Evolutionary conservation across 2,797 vertebrate genomes (phyloP).

Genomic region (Tachyglossus aculeatus): DNA sequence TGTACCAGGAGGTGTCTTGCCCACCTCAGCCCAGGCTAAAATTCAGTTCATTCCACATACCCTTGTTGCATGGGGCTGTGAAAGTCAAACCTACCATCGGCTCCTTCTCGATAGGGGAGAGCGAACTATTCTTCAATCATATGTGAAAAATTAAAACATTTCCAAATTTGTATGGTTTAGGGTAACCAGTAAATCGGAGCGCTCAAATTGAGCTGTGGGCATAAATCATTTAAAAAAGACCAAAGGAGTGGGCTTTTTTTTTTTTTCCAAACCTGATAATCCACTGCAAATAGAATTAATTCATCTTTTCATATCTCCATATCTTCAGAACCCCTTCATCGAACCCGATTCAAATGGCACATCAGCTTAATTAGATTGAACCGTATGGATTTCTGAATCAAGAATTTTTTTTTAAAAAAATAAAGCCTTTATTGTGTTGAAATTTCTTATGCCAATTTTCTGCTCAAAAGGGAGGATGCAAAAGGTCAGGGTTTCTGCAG

Average conservation of each 20-base stretch:
- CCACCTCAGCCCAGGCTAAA: no score
- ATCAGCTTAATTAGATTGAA: constrained; percentile 60
- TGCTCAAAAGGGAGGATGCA: constrained; percentile 63
- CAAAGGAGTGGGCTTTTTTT: constrained; percentile 44
- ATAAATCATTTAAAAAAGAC: constrained; percentile 41
- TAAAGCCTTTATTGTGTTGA: constrained; percentile 69
- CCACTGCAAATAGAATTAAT: constrained; percentile 54
- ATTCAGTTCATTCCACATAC: not conserved
- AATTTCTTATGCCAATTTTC: constrained; percentile 76
- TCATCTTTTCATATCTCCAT: constrained; percentile 49
- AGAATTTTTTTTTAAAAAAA: constrained; percentile 69
- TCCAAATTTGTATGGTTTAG: constrained; percentile 23
- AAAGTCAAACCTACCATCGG: not conserved
- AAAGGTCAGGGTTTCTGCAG: constrained; percentile 72
- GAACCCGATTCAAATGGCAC: constrained; percentile 60
- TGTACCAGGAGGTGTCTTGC: no score
- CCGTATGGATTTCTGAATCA: constrained; percentile 63
- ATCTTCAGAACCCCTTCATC: constrained; percentile 58
- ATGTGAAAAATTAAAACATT: constrained; percentile 18
- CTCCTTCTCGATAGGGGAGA: not conserved
- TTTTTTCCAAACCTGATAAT: constrained; percentile 40
- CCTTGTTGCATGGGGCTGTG: not conserved
- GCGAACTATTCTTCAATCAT: constrained; percentile 29
- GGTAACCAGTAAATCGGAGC: not conserved
- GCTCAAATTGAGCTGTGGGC: constrained; percentile 14